phyloP scores from a whole-genome alignment of 2,113 vertebrate species.

The Gila orcuttii region DNA sequence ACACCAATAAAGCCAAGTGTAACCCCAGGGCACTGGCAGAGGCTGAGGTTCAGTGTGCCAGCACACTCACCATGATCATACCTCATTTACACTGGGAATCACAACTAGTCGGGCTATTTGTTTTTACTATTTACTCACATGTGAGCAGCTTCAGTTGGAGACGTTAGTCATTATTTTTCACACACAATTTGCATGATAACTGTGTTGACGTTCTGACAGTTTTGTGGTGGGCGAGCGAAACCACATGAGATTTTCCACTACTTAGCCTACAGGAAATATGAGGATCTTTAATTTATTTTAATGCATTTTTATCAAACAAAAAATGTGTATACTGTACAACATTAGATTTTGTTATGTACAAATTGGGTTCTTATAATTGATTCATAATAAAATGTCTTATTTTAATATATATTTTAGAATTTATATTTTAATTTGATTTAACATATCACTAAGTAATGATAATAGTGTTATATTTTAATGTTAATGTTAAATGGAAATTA shows the following conservation, averaged over 20 bases:
- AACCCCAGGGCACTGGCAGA: constrained; percentile 82
- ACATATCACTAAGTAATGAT: no score
- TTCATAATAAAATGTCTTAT: neutral
- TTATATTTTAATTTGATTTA: no score
- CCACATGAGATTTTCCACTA: constrained; percentile 35
- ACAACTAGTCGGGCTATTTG: constrained; percentile 65
- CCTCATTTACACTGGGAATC: constrained; percentile 83
- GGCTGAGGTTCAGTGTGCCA: constrained; percentile 76
- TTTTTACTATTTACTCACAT: constrained; percentile 60
- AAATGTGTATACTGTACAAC: neutral
- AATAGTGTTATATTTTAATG: no score
- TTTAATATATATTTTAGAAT: no score
- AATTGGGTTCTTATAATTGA: neutral
- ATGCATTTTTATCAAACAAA: neutral
- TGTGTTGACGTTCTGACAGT: constrained; percentile 43
- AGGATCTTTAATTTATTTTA: constrained; percentile 23
- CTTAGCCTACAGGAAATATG: constrained; percentile 32
- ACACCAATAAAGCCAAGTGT: constrained; percentile 79
- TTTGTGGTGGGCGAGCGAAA: constrained; percentile 35
- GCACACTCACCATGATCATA: constrained; percentile 67
- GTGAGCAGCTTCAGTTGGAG: constrained; percentile 62
- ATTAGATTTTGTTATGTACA: neutral
- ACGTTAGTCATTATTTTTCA: constrained; percentile 52
- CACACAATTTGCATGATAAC: constrained; percentile 49
- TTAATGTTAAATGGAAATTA: no score